Conservation (phyloP, 2,113 vertebrate genomes). For the Piprites chloris region DNA sequence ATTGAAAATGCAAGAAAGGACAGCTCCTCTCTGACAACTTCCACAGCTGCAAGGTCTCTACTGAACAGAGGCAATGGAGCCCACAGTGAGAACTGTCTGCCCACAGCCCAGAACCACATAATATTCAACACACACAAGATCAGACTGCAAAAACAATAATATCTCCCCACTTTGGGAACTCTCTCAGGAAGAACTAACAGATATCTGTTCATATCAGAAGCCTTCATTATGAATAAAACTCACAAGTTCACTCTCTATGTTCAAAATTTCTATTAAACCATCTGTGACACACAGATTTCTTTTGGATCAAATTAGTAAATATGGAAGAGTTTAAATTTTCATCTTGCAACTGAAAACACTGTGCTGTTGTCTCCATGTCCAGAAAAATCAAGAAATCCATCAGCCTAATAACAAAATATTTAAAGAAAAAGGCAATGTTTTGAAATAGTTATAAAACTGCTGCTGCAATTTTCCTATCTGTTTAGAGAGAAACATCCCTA, state of each 20-base stretch:
- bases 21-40: background rate
- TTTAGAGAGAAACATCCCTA: background rate
- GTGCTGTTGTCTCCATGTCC: background rate
- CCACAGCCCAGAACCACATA: background rate
- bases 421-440: background rate
- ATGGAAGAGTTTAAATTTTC: background rate
- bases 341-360: background rate
- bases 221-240: background rate
- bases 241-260: background rate
- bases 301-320: background rate
- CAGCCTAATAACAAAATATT: background rate
- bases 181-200: background rate
- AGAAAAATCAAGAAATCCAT: background rate
- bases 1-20: background rate
- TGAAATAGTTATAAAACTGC: background rate
- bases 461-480: background rate
- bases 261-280: background rate
- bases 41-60: background rate
- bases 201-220: background rate
- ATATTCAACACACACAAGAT: background rate
- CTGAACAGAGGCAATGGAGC: background rate
- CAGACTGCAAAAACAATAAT: background rate
- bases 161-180: background rate
- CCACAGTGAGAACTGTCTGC: background rate
- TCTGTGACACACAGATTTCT: background rate